Evolutionary conservation across 2,797 vertebrate genomes (phyloP).

Genomic region (Megaceryle alcyon): DNA sequence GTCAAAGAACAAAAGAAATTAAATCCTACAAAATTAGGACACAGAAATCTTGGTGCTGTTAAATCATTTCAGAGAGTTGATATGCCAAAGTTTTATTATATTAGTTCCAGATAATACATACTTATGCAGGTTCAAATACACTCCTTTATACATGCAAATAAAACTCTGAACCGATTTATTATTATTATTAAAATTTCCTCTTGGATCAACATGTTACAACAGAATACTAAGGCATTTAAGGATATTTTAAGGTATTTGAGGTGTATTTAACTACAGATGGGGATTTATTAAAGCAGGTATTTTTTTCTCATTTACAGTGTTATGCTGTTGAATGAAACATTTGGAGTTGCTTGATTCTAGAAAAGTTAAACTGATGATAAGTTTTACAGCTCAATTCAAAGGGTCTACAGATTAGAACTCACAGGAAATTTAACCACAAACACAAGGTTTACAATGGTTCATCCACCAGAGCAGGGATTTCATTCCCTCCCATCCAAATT

Average conservation of each 20-base stretch:
- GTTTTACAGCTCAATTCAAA: background rate
- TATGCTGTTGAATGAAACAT: background rate
- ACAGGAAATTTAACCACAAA: background rate
- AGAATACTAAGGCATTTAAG: background rate
- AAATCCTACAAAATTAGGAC: background rate
- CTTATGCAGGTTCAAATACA: background rate
- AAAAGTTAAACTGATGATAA: background rate
- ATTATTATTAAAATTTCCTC: background rate
- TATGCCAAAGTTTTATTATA: background rate
- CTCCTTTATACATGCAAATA: background rate
- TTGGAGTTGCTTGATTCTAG: background rate
- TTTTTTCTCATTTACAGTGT: background rate
- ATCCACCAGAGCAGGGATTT: background rate
- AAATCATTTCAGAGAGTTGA: background rate
- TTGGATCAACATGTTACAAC: background rate
- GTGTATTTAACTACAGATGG: background rate
- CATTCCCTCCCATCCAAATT: background rate
- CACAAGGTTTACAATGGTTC: background rate
- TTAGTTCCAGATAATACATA: background rate
- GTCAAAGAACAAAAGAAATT: background rate
- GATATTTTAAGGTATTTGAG: background rate
- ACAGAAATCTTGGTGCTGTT: background rate
- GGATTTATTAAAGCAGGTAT: background rate
- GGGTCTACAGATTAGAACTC: background rate
- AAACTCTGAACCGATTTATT: background rate